phyloP scores from a whole-genome alignment of 2,888 invertebrate species.

The Xestia rhomboidea region DNA sequence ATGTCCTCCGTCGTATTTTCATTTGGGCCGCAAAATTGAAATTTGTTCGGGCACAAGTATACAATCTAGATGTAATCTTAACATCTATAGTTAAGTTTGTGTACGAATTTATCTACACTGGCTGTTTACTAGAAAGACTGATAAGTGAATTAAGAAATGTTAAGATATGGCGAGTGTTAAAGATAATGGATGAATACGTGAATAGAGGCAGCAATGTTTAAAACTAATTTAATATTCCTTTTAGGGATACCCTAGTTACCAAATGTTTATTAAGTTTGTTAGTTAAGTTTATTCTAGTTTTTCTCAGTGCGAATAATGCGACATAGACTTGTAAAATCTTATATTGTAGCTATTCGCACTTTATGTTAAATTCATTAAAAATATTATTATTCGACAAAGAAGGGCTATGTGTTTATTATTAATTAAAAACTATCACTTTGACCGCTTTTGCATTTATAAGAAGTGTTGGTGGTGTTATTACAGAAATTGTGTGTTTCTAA shows the following conservation, averaged over 20 bases:
- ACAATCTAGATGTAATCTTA: slow-evolving; percentile 39
- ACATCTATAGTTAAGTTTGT: slow-evolving; percentile 55
- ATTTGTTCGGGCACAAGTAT: slow-evolving; percentile 43
- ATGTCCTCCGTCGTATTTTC: slow-evolving; percentile 8
- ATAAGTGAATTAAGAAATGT: slow-evolving; percentile 64
- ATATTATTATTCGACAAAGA: slow-evolving; percentile 42
- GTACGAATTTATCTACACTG: slow-evolving; percentile 61
- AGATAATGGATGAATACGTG: slow-evolving; percentile 34
- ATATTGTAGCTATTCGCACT: slow-evolving; percentile 30
- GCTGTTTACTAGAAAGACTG: slow-evolving; percentile 71
- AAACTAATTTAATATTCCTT: slow-evolving; percentile 38
- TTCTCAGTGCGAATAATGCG: slow-evolving; percentile 19
- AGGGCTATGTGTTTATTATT: slow-evolving; percentile 48
- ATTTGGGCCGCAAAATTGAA: slow-evolving; percentile 39
- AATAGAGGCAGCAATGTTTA: slow-evolving; percentile 34
- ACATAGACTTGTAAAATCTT: slow-evolving; percentile 37
- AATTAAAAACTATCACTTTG: slow-evolving; percentile 59
- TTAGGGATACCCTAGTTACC: slow-evolving; percentile 61
- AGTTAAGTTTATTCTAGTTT: slow-evolving; percentile 54
- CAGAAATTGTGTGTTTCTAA: slow-evolving; percentile 27
- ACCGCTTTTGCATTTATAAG: slow-evolving; percentile 56
- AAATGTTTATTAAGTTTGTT: slow-evolving; percentile 56
- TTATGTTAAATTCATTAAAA: slow-evolving; percentile 36
- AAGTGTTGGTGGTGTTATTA: slow-evolving; percentile 20
- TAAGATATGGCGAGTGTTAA: slow-evolving; percentile 50